Percentiles rank a stretch among this genome's conserved stretches.
Evolutionary conservation across 2,888 invertebrate species (phyloP).

Genomic region (Catocala sponsa): DNA sequence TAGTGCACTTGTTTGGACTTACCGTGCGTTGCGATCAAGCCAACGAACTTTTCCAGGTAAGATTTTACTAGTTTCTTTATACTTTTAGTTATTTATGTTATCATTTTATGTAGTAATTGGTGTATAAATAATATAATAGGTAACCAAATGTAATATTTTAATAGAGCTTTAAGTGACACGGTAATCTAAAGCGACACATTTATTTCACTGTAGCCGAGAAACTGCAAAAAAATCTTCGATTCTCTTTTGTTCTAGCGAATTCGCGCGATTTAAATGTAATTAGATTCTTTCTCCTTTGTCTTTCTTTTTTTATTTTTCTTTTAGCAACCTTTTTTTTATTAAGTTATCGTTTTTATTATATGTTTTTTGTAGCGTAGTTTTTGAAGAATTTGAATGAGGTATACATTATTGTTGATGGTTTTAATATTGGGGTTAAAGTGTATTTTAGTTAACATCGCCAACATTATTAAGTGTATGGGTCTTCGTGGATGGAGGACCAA

Average conservation of each 20-base stretch:
- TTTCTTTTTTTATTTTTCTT: slow-evolving; percentile 35
- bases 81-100: not conserved
- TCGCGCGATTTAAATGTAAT: slow-evolving; percentile 36
- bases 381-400: not conserved
- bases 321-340: slow-evolving; percentile 25
- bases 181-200: not conserved
- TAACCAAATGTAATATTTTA: no score
- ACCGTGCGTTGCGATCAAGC: slow-evolving; percentile 50
- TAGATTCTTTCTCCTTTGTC: slow-evolving; percentile 42
- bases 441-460: slow-evolving; percentile 3
- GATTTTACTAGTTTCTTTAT: slow-evolving; percentile 15
- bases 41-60: slow-evolving; percentile 49
- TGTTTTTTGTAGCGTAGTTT: not conserved
- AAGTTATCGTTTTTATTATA: slow-evolving; percentile 5
- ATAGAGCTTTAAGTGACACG: not conserved
- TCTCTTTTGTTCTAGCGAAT: slow-evolving; percentile 41
- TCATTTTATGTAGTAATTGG: not conserved
- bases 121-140: no score
- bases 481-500: no score
- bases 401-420: no score
- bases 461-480: slow-evolving; percentile 12
- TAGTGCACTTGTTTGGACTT: slow-evolving; percentile 66
- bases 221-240: slow-evolving; percentile 13
- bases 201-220: slow-evolving; percentile 6
- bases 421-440: not conserved